Evolutionary conservation across 2,888 invertebrate species (phyloP).

Genomic region (Mystacides longicornis): DNA sequence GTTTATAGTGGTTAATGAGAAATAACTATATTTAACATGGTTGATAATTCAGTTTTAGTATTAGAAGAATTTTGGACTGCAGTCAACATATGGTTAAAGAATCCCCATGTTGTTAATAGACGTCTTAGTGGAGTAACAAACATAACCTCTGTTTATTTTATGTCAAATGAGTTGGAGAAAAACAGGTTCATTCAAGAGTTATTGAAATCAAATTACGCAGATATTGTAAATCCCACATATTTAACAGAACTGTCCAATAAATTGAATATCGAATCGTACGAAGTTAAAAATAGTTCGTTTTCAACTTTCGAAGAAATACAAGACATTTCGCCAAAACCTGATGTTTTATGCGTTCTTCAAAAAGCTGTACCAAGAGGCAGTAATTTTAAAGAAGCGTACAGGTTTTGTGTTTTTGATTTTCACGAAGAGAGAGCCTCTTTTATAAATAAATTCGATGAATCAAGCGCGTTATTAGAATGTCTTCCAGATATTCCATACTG

Average conservation of each 20-base stretch:
- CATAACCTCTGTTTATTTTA: neutral
- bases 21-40: too few species aligned
- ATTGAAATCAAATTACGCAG: neutral
- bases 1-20: too few species aligned
- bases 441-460: constrained; percentile 39
- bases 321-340: constrained; percentile 23
- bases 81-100: constrained; percentile 53
- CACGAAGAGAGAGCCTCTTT: constrained; percentile 37
- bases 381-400: constrained; percentile 34
- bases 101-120: constrained; percentile 67
- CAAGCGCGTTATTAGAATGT: constrained; percentile 35
- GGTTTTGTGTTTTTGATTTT: constrained; percentile 40
- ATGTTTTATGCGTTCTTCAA: constrained; percentile 31
- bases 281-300: constrained; percentile 17
- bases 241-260: neutral
- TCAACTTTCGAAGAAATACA: constrained; percentile 30
- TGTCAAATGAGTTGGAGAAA: neutral
- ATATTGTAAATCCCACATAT: neutral
- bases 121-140: constrained; percentile 54
- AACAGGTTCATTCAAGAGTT: neutral
- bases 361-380: constrained; percentile 41
- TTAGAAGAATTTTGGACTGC: constrained; percentile 53
- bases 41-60: too few species aligned
- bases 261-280: neutral
- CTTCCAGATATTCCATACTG: constrained; percentile 47